Evolutionary conservation across 2,888 invertebrate species (phyloP), one percentile per base, ranked within the genome.

Genomic region (Ecliptopera silaceata): DNA sequence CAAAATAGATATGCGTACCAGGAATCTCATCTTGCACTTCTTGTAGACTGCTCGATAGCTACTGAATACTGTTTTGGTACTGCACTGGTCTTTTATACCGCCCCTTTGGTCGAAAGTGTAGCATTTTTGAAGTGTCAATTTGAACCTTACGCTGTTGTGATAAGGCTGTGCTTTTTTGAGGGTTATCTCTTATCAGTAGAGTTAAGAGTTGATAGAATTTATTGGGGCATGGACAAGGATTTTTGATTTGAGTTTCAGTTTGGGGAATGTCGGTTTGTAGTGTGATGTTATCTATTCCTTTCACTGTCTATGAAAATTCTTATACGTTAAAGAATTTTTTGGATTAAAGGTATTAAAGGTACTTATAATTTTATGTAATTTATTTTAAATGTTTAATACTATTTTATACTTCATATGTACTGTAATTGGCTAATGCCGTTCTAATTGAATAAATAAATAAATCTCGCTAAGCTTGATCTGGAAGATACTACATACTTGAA

Each of bases 1-100:
- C 12, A 67, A 48, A 17, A 72, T 74, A 68, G 62, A 8, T 50
- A 66, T 60, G 72, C 79, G 75, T 86, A 90, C 89, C 89, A 90
- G 88, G 77, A 90, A 90, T 90, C 89, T 90, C 90, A 90, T 90
- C 85, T 75, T 90, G 90, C 83, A 90, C 88, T 90, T 90, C 90
- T 82, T 75, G 80, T 75, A 80, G 90, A 90, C 90, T 90, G 83
- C 90, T 76, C 82, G 86, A 80, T 78, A 87, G 90, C 90, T 90
- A 90, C 90, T 90, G 90, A 90, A 88, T 90, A 66, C 79, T 82
- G 65, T 78, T 49, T 61, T 65, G 66, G 64, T 63, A 66, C 55
- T 62, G 63, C 68, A 67, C 65, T 64, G 74, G 71, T 74, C 86
- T 88, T 90, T 83, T 90, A 90, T 90, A 90, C 77, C 63, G 70